Base-by-base conservation (phyloP, 2,888 invertebrate species). In the Biston betularia region DNA sequence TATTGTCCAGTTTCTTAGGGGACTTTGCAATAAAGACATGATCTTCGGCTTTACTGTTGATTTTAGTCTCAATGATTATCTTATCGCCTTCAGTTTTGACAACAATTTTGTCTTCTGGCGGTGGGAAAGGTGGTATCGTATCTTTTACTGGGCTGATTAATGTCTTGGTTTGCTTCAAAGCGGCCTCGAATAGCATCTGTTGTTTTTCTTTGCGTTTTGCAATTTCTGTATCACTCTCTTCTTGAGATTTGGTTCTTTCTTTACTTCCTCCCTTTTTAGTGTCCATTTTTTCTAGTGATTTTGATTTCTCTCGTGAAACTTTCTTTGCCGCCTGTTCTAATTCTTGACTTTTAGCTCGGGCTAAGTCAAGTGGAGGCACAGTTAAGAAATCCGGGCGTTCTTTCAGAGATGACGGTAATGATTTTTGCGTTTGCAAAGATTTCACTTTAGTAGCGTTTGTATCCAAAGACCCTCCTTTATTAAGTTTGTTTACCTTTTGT, bases 1-100 rank as follows among this genome's bases (percentile, higher is more conserved):
- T 95, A 61, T 94, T 95, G 76, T 96, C 96, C 6, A 96, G 84
- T 78, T 96, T 96, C 69, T 96, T 95, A 0, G 96, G 96, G 4
- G 96, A 96, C 80, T 96, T 96, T 0, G 96, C 96, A 76, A 96
- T 96, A 64, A 96, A 94, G 6, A 96, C 96, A 69, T 96, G 96
- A 86, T 96, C 96, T 82, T 96, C 96, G 0, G 95, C 96, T 81
- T 96, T 96, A 57, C 96, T 96, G 72, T 94, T 96, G 46, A 96
- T 96, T 86, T 96, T 96, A 7, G 96, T 95, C 86, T 96, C 96
- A 69, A 95, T 95, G 12, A 95, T 95, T 68, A 95, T 95, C 76
- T 95, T 95, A 74, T 95, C 95, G 0, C 96, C 96, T 79, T 96
- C 96, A 0, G 96, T 95, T 86, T 95, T 95, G 0, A 96, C 96